These are phyloP conservation scores for Cossypha caffra DNA, from an alignment of 2,797 vertebrate genomes.

Conservation along the genomic window DNA sequence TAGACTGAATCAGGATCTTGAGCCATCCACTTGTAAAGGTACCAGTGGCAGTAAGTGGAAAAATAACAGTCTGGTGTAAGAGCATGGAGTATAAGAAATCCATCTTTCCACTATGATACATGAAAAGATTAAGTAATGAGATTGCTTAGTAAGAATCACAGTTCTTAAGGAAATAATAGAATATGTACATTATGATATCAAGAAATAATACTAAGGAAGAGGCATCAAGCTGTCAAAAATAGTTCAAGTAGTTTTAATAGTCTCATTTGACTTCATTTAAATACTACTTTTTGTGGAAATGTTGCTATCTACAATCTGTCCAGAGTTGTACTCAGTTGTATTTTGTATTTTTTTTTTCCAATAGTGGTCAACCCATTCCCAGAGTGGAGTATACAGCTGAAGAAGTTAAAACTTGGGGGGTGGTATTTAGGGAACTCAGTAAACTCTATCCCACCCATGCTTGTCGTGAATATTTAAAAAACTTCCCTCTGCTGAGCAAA, in stretches of 20 bases:
- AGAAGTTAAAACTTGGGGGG: conserved; percentile 92
- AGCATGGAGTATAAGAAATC: not conserved
- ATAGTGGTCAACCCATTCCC: conserved; percentile 92
- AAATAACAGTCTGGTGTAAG: not conserved
- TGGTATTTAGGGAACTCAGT: conserved; percentile 91
- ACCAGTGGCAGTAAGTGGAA: not conserved
- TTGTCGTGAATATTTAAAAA: conserved; percentile 93
- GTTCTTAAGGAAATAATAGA: not conserved
- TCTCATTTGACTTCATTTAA: not conserved
- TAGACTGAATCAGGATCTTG: not conserved
- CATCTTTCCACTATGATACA: not conserved
- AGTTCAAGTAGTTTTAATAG: not conserved
- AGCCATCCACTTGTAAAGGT: not conserved
- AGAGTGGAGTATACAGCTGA: conserved; percentile 89
- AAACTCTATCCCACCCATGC: conserved; percentile 96
- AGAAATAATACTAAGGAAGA: not conserved
- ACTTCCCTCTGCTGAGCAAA: conserved; percentile 90
- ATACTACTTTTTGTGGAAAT: not conserved
- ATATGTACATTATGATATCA: not conserved
- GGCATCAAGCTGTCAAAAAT: not conserved
- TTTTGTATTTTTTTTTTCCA: not conserved
- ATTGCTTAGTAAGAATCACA: not conserved
- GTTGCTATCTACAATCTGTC: not conserved
- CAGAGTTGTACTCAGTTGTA: not conserved
- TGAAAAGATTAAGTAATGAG: not conserved